phyloP scores from a whole-genome alignment of 1,140 invertebrate species.

The Trinorchestia longiramus region DNA sequence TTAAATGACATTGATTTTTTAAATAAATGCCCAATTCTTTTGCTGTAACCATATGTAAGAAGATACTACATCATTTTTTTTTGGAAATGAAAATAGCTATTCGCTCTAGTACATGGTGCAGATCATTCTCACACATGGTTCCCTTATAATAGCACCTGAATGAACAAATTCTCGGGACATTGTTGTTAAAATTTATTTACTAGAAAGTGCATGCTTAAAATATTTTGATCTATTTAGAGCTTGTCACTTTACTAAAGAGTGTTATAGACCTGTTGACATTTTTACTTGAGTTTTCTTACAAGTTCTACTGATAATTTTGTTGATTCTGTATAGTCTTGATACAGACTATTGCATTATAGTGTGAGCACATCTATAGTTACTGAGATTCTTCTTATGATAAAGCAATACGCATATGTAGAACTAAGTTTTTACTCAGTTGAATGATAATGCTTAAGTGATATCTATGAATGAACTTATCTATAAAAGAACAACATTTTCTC shows the following conservation, averaged over 20 bases:
- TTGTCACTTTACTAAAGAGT: neutral
- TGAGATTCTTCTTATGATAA: slow-evolving; percentile 44
- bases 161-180: neutral
- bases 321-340: neutral
- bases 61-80: neutral
- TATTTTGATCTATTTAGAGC: neutral
- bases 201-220: neutral
- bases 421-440: slow-evolving; percentile 51
- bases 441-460: slow-evolving; percentile 49
- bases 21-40: neutral
- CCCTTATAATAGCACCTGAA: neutral
- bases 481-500: slow-evolving; percentile 45
- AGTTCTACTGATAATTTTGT: neutral
- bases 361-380: slow-evolving; percentile 34
- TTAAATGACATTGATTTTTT: neutral
- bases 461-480: slow-evolving; percentile 30
- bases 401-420: slow-evolving; percentile 46
- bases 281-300: neutral
- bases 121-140: neutral
- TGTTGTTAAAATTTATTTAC: neutral
- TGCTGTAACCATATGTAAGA: neutral
- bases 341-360: slow-evolving; percentile 15
- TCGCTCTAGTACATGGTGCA: neutral
- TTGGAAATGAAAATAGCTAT: neutral
- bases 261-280: neutral